Base-by-base conservation (phyloP, 2,888 invertebrate species). In the Xylocampa areola region DNA sequence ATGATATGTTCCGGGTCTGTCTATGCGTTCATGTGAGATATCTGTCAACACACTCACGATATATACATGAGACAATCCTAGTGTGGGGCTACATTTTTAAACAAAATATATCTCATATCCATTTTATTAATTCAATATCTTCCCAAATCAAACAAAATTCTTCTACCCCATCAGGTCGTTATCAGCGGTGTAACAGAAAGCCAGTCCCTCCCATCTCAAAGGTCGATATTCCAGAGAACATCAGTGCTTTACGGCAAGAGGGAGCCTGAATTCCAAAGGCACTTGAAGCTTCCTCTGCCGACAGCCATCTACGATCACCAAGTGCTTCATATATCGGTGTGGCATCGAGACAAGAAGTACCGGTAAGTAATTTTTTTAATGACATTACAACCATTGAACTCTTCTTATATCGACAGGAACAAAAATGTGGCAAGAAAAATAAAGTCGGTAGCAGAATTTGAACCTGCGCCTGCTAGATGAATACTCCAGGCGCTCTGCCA, bases 311-410 rank as follows among this genome's bases (percentile, higher is more conserved):
- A 95, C 77, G 90, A 93, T 33, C 91, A 95, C 41, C 95, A 96
- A 77, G 94, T 95, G 85, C 94, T 97, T 36, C 95, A 97, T 76
- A 94, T 98, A 74, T 97, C 97, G 36, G 97, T 97, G 37, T 98
- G 98, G 98, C 97, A 97, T 86, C 94, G 98, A 71, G 97, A 97
- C 89, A 96, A 97, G 74, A 96, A 96, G 73, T 96, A 96, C 86
- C 96, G 97, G 98, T 98, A 79, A 76, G 85, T 81, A 3, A 6
- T 4, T 3, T 21, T 29, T n/a, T 1, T 0, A 8, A 11, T 6
- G 5, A 13, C 23, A 2, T 7, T 7, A 5, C 23, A 23, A 5
- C 5, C 23, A 2, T 23, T 7, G 8, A 7, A 23, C 23, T 5
- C n/a, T n/a, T n/a, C n/a, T n/a, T n/a, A n/a, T n/a, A n/a, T n/a